Evolutionary conservation across 2,797 vertebrate species (phyloP).

Genomic region (Myotis planiceps): DNA sequence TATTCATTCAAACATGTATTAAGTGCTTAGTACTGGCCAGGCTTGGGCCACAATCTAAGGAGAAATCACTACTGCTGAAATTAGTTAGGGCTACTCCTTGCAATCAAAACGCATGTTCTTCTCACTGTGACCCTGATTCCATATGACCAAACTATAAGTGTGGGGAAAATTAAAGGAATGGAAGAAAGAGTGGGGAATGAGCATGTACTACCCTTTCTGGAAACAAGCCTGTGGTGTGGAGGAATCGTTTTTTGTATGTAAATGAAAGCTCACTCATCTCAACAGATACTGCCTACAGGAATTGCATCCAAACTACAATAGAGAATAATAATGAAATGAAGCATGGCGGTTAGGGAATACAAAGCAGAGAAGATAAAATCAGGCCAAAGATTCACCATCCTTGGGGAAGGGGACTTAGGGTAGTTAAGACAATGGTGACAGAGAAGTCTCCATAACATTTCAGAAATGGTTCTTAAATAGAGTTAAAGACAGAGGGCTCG

Average conservation of each 20-base stretch:
- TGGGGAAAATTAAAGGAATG: background rate
- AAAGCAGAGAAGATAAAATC: background rate
- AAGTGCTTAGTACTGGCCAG: conserved; percentile 1
- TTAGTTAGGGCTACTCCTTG: background rate
- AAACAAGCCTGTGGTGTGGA: background rate
- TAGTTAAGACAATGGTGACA: background rate
- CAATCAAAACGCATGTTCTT: background rate
- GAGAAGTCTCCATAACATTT: background rate
- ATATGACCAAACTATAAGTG: background rate
- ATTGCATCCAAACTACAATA: background rate
- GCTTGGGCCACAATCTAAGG: background rate
- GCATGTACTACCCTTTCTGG: background rate
- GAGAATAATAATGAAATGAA: background rate
- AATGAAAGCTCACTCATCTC: background rate
- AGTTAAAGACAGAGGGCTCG: background rate
- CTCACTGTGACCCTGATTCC: background rate
- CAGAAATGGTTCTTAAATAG: background rate
- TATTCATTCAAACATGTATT: background rate
- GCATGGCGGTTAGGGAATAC: background rate
- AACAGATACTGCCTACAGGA: background rate
- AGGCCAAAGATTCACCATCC: background rate
- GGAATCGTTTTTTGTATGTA: background rate
- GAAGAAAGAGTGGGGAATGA: background rate
- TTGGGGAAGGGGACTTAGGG: background rate
- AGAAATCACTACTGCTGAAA: background rate